Evolutionary conservation across 2,797 vertebrate genomes (phyloP), one percentile per base, ranked within the genome.

Genomic region (Sternotherus odoratus): DNA sequence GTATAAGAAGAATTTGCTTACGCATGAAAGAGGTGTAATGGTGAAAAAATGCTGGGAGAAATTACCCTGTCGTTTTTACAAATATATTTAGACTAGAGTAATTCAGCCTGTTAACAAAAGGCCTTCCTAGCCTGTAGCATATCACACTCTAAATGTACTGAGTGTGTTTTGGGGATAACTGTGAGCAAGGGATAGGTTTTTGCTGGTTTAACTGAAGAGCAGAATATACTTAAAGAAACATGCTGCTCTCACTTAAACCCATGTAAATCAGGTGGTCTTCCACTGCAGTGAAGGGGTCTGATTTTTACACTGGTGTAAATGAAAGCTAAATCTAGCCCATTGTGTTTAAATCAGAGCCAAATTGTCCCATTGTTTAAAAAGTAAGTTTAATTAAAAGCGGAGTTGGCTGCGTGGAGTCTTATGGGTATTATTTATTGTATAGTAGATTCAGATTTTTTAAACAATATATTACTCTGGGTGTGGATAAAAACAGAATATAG

Each of bases 81-180:
- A 60, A 92, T 87, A 86, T 88, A 91, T 90, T 92, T 93, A 85
- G 90, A 82, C 53, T 84, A 53, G 23, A 66, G 86, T 93, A 87
- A 92, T 87, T 92, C 60, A 85, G 91, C 86, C 85, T 87, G 81
- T 79, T 82, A 88, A 85, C 77, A 63, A 24, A 51, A 77, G 33
- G 26, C 21, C 48, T 51, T 88, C 81, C 6, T 75, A 69, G 36
- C 39, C 26, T 9, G 33, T 74, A 83, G 43, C 49, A 83, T 12
- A 23, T 86, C 75, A 53, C 39, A 63, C 36, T 39, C 74, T 54
- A 79, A 39, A 72, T 63, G 39, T 53, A 82, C n/a, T 54, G 48
- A 82, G 39, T 54, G 48, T 83, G 77, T 50, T 88, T 78, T 83
- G 63, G 79, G 28, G 53, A 86, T 86, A 63, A n/a, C 48, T 23